phyloP scores from a whole-genome alignment of 2,888 invertebrate genomes.

The Rhodophaea formosa region DNA sequence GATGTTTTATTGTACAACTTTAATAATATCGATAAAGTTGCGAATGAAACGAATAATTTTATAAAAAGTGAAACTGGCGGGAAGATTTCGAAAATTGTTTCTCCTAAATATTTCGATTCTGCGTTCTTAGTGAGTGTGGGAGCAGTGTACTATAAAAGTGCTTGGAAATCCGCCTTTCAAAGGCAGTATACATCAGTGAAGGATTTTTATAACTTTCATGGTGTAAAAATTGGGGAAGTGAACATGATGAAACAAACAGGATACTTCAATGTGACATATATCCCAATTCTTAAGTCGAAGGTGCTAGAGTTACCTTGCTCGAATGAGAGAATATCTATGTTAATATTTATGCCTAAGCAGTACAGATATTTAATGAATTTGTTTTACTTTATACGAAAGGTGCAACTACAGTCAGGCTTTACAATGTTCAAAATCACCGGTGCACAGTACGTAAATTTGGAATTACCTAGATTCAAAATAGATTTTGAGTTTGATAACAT shows the following conservation, averaged over 20 bases:
- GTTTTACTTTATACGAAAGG: conserved; percentile 45
- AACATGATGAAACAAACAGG: conserved; percentile 58
- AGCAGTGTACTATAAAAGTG: conserved; percentile 48
- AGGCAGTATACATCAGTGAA: conserved; percentile 36
- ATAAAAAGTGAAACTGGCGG: conserved; percentile 41
- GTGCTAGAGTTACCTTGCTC: conserved; percentile 53
- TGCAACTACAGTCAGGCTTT: conserved; percentile 48
- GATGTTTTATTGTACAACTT: conserved; percentile 49
- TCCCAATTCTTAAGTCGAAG: conserved; percentile 42
- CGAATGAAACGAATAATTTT: conserved; percentile 40
- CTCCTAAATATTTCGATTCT: conserved; percentile 47
- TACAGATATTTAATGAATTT: conserved; percentile 26
- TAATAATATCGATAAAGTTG: conserved; percentile 37
- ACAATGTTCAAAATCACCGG: conserved; percentile 40
- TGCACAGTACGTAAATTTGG: conserved; percentile 42
- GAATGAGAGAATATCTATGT: conserved; percentile 44
- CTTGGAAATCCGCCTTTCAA: conserved; percentile 55
- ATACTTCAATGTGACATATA: conserved; percentile 44
- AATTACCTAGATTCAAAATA: conserved; percentile 55
- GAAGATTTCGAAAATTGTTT: conserved; percentile 37
- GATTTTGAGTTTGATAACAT: conserved; percentile 48
- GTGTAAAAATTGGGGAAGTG: conserved; percentile 40
- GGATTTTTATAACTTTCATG: conserved; percentile 40
- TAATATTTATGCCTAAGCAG: conserved; percentile 48
- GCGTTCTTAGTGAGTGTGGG: conserved; percentile 51